Conservation (phyloP, 2,113 vertebrate genomes). For the Semnornis frantzii region DNA sequence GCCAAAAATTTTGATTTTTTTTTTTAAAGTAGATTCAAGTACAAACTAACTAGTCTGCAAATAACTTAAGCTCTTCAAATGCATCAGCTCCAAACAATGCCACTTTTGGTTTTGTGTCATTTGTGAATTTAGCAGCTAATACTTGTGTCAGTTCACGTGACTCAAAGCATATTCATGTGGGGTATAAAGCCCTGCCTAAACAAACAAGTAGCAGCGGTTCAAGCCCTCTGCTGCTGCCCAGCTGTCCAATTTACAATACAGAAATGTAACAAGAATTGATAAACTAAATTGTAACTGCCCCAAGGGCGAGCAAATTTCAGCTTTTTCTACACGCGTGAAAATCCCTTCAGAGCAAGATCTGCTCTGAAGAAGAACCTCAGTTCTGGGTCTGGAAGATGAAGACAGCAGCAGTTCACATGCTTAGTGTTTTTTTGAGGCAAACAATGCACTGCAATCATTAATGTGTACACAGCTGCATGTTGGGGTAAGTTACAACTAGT, state of each 20-base stretch:
- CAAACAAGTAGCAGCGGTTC: background rate
- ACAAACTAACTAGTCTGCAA: background rate
- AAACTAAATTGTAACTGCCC: background rate
- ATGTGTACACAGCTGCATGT: background rate
- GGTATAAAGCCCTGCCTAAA: background rate
- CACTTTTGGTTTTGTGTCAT: background rate
- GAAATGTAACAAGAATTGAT: background rate
- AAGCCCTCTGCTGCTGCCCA: background rate
- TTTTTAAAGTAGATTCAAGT: background rate
- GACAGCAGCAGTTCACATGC: background rate
- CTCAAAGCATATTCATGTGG: rapidly evolving
- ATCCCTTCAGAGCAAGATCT: background rate
- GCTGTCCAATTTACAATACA: background rate
- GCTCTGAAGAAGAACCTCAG: background rate
- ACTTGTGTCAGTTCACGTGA: background rate
- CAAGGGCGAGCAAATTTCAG: background rate
- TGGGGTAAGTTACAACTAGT: background rate
- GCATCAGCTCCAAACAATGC: background rate
- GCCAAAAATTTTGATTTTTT: background rate
- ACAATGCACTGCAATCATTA: background rate
- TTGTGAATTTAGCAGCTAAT: background rate
- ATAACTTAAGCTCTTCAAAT: background rate
- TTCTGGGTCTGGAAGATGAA: background rate
- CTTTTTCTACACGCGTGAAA: background rate
- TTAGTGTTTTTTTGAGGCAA: background rate